Percentiles rank a stretch among this genome's conserved stretches.
Evolutionary conservation across 2,888 invertebrate species (phyloP).

Genomic region (Philhelius pedissequus): DNA sequence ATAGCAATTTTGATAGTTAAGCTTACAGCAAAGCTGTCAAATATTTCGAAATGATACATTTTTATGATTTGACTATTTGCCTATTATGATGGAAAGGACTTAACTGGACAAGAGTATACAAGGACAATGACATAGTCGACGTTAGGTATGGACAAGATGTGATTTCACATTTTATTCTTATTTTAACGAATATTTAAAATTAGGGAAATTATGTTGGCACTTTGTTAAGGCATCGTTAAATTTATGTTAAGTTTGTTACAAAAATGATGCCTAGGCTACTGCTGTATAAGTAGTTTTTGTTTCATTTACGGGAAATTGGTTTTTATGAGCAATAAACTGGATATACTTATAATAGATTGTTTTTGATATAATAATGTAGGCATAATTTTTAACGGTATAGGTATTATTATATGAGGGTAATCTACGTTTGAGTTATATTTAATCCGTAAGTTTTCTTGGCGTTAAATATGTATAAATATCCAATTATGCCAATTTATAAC

Average conservation of each 20-base stretch:
- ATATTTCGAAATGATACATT: conserved; percentile 36
- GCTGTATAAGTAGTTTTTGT: neutral
- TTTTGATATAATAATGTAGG: too few species aligned
- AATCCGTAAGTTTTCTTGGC: too few species aligned
- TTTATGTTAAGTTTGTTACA: neutral
- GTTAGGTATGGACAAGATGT: neutral
- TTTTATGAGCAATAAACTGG: too few species aligned
- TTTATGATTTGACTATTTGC: conserved; percentile 41
- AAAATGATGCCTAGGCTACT: neutral
- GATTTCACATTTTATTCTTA: neutral
- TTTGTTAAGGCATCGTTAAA: neutral
- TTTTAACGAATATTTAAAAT: neutral
- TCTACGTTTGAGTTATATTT: too few species aligned
- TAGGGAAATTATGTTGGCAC: neutral
- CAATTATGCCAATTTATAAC: too few species aligned
- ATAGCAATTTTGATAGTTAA: conserved; percentile 50
- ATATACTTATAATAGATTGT: too few species aligned
- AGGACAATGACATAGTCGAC: neutral
- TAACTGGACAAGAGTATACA: neutral
- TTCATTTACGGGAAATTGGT: neutral
- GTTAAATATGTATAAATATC: too few species aligned
- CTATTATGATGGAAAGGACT: neutral
- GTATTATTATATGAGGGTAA: too few species aligned
- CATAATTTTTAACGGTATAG: too few species aligned
- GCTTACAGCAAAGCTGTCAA: conserved; percentile 44